phyloP scores from a whole-genome alignment of 2,797 vertebrate genomes.

The Lindbergichthys nudifrons region DNA sequence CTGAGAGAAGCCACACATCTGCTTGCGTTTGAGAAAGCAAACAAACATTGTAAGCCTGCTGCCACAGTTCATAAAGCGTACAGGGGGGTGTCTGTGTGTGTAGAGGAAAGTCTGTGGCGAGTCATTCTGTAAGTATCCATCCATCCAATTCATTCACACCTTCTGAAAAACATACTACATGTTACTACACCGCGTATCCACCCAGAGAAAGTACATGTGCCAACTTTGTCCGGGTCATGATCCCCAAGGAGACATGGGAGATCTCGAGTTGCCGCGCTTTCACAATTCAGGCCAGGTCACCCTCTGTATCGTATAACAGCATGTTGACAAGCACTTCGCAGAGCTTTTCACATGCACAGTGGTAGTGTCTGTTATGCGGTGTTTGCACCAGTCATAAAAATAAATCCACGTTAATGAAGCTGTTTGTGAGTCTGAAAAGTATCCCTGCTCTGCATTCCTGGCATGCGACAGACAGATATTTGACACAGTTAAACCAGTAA shows the following conservation, averaged over 20 bases:
- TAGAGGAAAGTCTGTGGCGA: conserved; percentile 23
- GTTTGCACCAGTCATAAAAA: conserved; percentile 26
- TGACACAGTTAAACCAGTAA: conserved; percentile 20
- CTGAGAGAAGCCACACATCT: conserved; percentile 72
- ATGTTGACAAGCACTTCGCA: conserved; percentile 42
- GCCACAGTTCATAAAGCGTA: conserved; percentile 59
- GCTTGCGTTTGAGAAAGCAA: conserved; percentile 72
- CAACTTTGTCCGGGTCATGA: conserved; percentile 52
- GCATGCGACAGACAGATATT: conserved; percentile 9
- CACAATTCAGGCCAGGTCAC: conserved; percentile 55
- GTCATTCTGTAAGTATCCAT: conserved; percentile 37
- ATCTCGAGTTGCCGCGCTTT: conserved; percentile 54
- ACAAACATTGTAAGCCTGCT: conserved; percentile 68
- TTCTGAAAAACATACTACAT: conserved; percentile 14
- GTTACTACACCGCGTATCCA: neutral
- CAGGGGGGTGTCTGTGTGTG: conserved; percentile 36
- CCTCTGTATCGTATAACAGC: conserved; percentile 50
- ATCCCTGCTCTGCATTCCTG: conserved; percentile 15
- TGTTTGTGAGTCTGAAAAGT: conserved; percentile 21
- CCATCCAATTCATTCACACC: conserved; percentile 30
- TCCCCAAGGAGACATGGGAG: conserved; percentile 40
- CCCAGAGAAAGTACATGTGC: conserved; percentile 39
- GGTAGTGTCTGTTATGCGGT: conserved; percentile 1
- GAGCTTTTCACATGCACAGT: conserved; percentile 13
- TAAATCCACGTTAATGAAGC: conserved; percentile 11